Evolutionary conservation across 2,888 invertebrate species (phyloP).

Genomic region (Leptinotarsa tumamoca): DNA sequence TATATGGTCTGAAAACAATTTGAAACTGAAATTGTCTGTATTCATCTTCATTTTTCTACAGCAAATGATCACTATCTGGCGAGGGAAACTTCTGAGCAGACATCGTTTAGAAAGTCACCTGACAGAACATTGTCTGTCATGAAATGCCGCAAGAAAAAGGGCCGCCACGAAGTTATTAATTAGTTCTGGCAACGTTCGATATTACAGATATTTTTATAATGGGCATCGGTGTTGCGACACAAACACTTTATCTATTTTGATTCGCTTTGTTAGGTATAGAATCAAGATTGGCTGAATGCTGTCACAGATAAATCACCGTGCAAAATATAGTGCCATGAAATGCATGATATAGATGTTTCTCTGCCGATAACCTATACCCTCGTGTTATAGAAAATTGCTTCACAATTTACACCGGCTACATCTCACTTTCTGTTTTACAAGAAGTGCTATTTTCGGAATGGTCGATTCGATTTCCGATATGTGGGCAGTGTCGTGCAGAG

Average conservation of each 20-base stretch:
- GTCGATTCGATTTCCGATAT: slow-evolving; percentile 23
- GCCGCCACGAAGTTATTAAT: slow-evolving; percentile 39
- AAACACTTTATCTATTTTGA: slow-evolving; percentile 42
- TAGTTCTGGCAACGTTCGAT: slow-evolving; percentile 41
- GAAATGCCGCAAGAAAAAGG: slow-evolving; percentile 27
- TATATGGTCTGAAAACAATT: too few species aligned
- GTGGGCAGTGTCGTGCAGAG: slow-evolving; percentile 6
- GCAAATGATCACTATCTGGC: too few species aligned
- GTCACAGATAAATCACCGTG: slow-evolving; percentile 53
- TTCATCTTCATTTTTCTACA: too few species aligned
- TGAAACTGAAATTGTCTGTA: too few species aligned
- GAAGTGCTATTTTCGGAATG: slow-evolving; percentile 25
- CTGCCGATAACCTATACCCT: slow-evolving; percentile 54
- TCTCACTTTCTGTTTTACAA: slow-evolving; percentile 24
- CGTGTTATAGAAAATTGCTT: slow-evolving; percentile 54
- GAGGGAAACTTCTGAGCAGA: too few species aligned
- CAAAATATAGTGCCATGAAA: slow-evolving; percentile 49
- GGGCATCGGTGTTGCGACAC: slow-evolving; percentile 40
- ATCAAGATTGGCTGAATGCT: slow-evolving; percentile 48
- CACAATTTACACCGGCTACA: slow-evolving; percentile 51
- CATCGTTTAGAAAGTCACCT: too few species aligned
- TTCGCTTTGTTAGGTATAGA: slow-evolving; percentile 47
- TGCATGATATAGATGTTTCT: slow-evolving; percentile 53
- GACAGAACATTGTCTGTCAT: neutral
- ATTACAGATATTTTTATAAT: slow-evolving; percentile 40